phyloP scores from a whole-genome alignment of 2,888 invertebrate species.

The Aphidius colemani region DNA sequence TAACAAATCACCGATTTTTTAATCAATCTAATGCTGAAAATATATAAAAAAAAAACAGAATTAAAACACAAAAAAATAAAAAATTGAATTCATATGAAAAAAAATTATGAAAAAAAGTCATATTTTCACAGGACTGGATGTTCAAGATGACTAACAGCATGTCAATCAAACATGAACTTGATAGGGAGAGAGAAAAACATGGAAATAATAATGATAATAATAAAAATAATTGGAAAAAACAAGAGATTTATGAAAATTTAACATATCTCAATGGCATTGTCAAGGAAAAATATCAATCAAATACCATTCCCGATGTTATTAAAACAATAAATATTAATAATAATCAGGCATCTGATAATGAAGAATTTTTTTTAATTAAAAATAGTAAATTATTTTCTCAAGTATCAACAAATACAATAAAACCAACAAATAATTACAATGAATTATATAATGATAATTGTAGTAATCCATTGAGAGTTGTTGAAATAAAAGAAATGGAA shows the following conservation, averaged over 20 bases:
- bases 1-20: conserved; percentile 31
- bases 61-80: conserved; percentile 13
- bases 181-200: conserved; percentile 56
- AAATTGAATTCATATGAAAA: conserved; percentile 27
- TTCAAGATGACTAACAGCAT: conserved; percentile 56
- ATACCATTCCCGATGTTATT: conserved; percentile 58
- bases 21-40: conserved; percentile 16
- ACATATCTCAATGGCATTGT: conserved; percentile 69
- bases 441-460: conserved; percentile 36
- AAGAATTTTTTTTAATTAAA: conserved; percentile 63
- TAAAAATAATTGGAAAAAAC: conserved; percentile 31
- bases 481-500: conserved; percentile 73
- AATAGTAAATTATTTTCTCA: conserved; percentile 73
- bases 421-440: conserved; percentile 3
- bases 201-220: conserved; percentile 29
- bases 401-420: conserved; percentile 65
- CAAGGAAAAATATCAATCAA: conserved; percentile 65
- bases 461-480: conserved; percentile 65
- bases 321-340: conserved; percentile 44
- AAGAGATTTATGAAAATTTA: conserved; percentile 54
- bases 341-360: conserved; percentile 37
- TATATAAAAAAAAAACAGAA: conserved; percentile 19
- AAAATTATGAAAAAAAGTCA: conserved; percentile 8
- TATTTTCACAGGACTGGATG: conserved; percentile 59
- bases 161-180: conserved; percentile 49